Evolutionary conservation across 2,113 vertebrate species (phyloP).

Genomic region (Pardalotus punctatus): DNA sequence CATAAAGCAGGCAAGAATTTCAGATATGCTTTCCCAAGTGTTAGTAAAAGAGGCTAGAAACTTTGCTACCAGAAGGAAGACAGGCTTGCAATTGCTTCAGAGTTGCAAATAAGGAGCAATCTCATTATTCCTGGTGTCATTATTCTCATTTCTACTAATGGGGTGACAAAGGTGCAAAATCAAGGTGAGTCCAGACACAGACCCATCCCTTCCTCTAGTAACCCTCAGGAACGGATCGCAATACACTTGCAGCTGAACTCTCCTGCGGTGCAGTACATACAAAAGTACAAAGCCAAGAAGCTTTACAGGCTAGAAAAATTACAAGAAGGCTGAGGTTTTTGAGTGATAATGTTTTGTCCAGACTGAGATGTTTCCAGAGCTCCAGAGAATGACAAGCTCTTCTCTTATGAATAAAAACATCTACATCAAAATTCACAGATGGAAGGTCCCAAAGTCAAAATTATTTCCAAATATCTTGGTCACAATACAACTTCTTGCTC

Average conservation of each 20-base stretch:
- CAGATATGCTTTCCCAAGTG: neutral
- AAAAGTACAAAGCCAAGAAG: neutral
- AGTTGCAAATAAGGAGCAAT: neutral
- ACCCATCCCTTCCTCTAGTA: neutral
- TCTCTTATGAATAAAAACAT: neutral
- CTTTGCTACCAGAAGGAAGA: neutral
- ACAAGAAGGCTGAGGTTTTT: neutral
- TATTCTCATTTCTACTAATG: neutral
- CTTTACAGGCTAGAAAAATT: neutral
- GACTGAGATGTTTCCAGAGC: neutral
- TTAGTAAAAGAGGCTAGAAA: neutral
- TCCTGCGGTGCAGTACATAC: neutral
- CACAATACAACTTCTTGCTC: neutral
- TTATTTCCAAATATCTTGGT: neutral
- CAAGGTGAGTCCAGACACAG: neutral
- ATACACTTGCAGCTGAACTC: neutral
- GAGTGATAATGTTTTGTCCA: neutral
- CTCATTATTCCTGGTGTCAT: neutral
- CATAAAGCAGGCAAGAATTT: slow-evolving; percentile 41
- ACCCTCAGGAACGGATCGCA: neutral
- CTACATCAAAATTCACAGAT: neutral
- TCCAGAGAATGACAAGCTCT: neutral
- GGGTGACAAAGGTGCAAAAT: neutral
- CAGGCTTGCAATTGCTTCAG: neutral
- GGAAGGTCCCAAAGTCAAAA: neutral